Conservation (phyloP, 23 tunicate genomes). For the Halocynthia roretzi region DNA sequence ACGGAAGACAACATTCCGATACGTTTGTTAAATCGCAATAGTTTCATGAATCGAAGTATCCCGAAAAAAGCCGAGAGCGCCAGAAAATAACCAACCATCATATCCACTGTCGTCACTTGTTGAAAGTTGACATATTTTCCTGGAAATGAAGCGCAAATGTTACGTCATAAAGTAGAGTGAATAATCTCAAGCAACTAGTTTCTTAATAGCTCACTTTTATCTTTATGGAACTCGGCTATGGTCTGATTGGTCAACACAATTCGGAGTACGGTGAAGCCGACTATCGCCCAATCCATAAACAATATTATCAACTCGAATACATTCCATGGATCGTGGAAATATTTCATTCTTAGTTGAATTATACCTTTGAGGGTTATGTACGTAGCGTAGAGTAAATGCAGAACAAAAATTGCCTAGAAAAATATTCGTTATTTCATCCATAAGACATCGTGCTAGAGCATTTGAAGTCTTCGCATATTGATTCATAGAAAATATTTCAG, state of each 20-base stretch:
- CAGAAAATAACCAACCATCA: conserved; percentile 56
- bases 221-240: conserved; percentile 59
- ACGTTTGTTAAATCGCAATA: conserved; percentile 88
- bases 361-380: conserved; percentile 26
- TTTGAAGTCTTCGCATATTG: not conserved
- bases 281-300: conserved; percentile 59
- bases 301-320: conserved; percentile 46
- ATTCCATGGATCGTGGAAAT: conserved; percentile 71
- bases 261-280: conserved; percentile 40
- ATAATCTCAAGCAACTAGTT: not conserved
- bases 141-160: conserved; percentile 7
- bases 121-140: conserved; percentile 94
- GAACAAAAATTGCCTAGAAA: conserved; percentile 56
- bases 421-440: too few relatives aligned
- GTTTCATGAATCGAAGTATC: conserved; percentile 78
- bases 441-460: too few relatives aligned
- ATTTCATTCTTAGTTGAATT: conserved; percentile 11
- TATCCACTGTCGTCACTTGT: conserved; percentile 75
- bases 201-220: conserved; percentile 51
- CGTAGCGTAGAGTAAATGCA: conserved; percentile 55
- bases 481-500: not conserved
- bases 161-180: not conserved
- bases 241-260: conserved; percentile 31
- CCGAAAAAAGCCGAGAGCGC: conserved; percentile 90
- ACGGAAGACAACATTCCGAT: conserved; percentile 94